A percentile compares a stretch with the other conserved stretches of the same genome.
Evolutionary conservation across 2,797 vertebrate genomes (phyloP).

Genomic region (Muscicapa comitata): DNA sequence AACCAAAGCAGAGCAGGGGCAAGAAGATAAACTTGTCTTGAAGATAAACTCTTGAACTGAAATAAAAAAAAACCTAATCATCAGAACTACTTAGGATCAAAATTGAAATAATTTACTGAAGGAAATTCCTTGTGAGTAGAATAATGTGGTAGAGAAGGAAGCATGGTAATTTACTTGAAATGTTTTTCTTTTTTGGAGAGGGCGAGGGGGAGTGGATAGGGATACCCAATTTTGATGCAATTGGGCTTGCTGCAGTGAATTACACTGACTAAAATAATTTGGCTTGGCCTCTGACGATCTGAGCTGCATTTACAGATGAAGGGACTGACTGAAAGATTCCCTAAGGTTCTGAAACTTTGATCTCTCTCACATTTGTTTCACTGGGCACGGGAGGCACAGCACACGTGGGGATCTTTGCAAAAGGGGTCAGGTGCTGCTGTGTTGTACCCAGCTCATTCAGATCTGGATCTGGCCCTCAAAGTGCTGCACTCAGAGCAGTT

Average conservation of each 20-base stretch:
- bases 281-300: background rate
- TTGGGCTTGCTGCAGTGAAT: background rate
- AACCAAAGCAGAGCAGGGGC: background rate
- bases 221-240: background rate
- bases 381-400: background rate
- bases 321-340: background rate
- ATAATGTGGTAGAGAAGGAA: background rate
- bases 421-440: background rate
- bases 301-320: background rate
- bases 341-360: background rate
- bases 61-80: background rate
- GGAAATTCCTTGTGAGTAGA: background rate
- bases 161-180: background rate
- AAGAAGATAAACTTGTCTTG: background rate
- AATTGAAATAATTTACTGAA: background rate
- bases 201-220: accelerated
- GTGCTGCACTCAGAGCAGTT: background rate
- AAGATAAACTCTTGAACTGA: background rate
- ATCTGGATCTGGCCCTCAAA: background rate
- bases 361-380: background rate
- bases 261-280: background rate
- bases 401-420: accelerated
- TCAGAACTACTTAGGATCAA: background rate
- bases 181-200: background rate
- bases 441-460: background rate